These are phyloP conservation scores for Eulemur coronatus DNA, from an alignment of 2,797 vertebrate genomes.

Conservation along the genomic window DNA sequence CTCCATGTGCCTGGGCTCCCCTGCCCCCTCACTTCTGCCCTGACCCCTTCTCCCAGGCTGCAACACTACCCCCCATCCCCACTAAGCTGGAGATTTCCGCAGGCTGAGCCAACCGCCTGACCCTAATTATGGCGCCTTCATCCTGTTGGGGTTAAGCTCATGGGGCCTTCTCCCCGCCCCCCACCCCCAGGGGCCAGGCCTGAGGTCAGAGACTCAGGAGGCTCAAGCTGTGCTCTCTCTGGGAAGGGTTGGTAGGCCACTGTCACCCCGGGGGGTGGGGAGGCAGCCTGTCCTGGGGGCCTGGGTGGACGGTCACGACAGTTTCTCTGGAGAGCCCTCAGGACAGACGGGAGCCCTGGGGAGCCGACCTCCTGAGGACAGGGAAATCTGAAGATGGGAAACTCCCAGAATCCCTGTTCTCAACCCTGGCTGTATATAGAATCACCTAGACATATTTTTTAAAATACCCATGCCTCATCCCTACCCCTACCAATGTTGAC, in stretches of 20 bases:
- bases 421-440: background rate
- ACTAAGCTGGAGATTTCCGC: constrained; percentile 76
- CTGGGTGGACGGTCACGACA: background rate
- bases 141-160: constrained; percentile 76
- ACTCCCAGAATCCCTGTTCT: background rate
- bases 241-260: background rate
- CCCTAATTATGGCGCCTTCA: constrained; percentile 75
- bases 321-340: background rate
- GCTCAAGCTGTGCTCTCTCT: background rate
- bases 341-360: background rate
- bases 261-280: background rate
- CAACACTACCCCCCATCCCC: background rate
- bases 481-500: background rate
- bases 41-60: background rate
- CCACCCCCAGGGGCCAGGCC: constrained; percentile 19
- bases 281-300: background rate
- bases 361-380: background rate
- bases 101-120: constrained; percentile 76
- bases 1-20: background rate
- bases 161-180: constrained; percentile 39
- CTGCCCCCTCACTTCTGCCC: constrained; percentile 43
- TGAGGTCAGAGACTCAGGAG: constrained; percentile 50
- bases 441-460: background rate
- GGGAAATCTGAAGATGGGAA: background rate
- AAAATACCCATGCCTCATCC: background rate